Conservation (phyloP, 2,888 invertebrate species). For the Monochamus alternatus region DNA sequence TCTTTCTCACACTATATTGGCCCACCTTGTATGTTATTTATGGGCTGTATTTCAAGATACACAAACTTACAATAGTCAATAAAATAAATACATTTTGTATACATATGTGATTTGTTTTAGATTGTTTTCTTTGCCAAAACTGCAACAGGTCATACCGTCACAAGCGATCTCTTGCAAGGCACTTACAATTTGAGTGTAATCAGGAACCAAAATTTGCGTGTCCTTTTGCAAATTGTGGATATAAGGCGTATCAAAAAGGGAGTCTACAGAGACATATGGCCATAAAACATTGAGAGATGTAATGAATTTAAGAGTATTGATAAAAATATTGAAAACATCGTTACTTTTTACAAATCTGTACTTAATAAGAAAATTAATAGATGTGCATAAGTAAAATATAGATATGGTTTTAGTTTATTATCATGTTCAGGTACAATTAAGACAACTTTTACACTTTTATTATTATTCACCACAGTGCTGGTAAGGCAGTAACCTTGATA, state of each 20-base stretch:
- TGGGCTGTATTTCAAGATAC: background rate
- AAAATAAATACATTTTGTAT: no score
- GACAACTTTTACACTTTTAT: no score
- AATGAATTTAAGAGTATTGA: no score
- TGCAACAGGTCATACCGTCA: slow-evolving; percentile 53
- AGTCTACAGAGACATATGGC: slow-evolving; percentile 40
- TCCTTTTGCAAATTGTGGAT: slow-evolving; percentile 33
- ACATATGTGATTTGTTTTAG: background rate
- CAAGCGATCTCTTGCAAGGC: slow-evolving; percentile 69
- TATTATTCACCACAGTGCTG: no score
- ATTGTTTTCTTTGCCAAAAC: slow-evolving; percentile 36
- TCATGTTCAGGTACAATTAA: no score
- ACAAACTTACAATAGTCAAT: no score
- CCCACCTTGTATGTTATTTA: background rate
- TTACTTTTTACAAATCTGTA: no score
- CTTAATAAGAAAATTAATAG: no score
- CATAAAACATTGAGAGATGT: background rate
- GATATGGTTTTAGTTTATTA: no score
- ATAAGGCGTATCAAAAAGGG: slow-evolving; percentile 37
- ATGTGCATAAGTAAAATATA: no score
- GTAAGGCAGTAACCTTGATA: no score
- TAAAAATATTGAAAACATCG: no score
- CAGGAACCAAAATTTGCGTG: slow-evolving; percentile 44
- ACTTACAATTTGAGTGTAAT: slow-evolving; percentile 79
- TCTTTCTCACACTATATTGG: background rate